Evolutionary conservation across 1,140 invertebrate genomes (phyloP), one percentile per base, ranked within the genome.

Genomic region (Eriosoma lanigerum): DNA sequence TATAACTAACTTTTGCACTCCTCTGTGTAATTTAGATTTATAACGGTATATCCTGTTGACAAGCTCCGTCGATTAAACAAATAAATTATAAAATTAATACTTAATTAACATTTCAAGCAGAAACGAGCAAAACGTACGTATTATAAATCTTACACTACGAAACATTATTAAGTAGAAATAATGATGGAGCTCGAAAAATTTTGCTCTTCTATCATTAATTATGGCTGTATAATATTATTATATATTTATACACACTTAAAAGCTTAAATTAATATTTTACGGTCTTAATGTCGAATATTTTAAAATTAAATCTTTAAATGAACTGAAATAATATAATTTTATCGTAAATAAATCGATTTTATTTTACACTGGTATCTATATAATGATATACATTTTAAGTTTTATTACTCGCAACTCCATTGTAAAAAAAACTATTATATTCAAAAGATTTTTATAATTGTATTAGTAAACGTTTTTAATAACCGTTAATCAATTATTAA

Each of bases 51-150:
- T 32, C 15, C 9, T 17, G 48, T 52, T 52, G 48, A 52, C 68
- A 72, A 72, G 68, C 26, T 19, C 48, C 26, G 48, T 72, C 17
- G 17, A 72, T 29, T 29, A 29, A 29, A 52, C 68, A n/a, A 52
- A 72, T 72, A 72, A 72, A 52, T 52, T 72, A 52, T 72, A 52
- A 72, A 72, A 72, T 72, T 50, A 72, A 52, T 72, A 72, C 8
- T 72, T 29, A 72, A 72, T 72, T 70, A 70, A 13, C 44, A 19
- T 50, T 29, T 29, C 24, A 29, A 52, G n/a, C 24, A 72, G 15
- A n/a, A 52, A 52, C 26, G 9, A 8, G 52, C 46, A 0, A 29
- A 6, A 8, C 19, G 15, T 52, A 38, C 8, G 8, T 38, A 52
- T 29, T 50, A 70, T 72, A 72, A 72, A 72, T 72, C 68, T 32